Conservation (phyloP, 2,797 vertebrate genomes). For the Rhinella marina region DNA sequence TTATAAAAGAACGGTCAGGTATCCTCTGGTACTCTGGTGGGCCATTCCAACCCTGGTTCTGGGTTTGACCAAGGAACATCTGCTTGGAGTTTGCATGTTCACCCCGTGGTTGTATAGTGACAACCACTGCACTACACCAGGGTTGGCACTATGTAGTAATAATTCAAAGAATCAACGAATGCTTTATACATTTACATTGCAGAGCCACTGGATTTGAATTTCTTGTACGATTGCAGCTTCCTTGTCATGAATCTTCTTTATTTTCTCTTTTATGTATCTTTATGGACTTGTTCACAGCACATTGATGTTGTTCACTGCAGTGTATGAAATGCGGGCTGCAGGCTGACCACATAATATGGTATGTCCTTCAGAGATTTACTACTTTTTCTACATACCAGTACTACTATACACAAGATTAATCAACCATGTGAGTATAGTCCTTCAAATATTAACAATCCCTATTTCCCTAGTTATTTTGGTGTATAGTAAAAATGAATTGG, state of each 20-base stretch:
- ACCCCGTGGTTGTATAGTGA: neutral
- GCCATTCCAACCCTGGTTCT: too few relatives aligned
- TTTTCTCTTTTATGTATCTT: constrained; percentile 26
- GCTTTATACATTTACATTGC: neutral
- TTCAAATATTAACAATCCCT: constrained; percentile 18
- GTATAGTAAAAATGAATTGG: constrained; percentile 13
- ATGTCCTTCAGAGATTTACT: constrained; percentile 1
- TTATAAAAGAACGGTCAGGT: too few relatives aligned
- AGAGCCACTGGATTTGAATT: neutral
- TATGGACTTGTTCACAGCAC: constrained; percentile 6
- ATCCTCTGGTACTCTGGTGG: too few relatives aligned
- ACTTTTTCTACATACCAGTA: neutral
- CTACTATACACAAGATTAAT: constrained; percentile 1
- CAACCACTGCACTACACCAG: neutral
- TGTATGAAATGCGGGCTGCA: neutral
- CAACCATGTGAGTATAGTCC: constrained; percentile 27
- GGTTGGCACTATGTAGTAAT: too few relatives aligned
- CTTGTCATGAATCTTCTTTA: neutral
- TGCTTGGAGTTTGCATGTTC: too few relatives aligned
- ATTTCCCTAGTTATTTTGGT: constrained; percentile 18
- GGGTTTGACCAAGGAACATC: too few relatives aligned
- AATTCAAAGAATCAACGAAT: too few relatives aligned
- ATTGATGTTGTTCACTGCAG: neutral
- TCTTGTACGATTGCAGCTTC: constrained; percentile 2
- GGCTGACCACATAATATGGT: constrained; percentile 17